A percentile compares a stretch with the other conserved stretches of the same genome.
These are phyloP conservation scores for Hydrocynus forskahlii DNA, from an alignment of 2,797 vertebrate species.

Conservation along the genomic window DNA sequence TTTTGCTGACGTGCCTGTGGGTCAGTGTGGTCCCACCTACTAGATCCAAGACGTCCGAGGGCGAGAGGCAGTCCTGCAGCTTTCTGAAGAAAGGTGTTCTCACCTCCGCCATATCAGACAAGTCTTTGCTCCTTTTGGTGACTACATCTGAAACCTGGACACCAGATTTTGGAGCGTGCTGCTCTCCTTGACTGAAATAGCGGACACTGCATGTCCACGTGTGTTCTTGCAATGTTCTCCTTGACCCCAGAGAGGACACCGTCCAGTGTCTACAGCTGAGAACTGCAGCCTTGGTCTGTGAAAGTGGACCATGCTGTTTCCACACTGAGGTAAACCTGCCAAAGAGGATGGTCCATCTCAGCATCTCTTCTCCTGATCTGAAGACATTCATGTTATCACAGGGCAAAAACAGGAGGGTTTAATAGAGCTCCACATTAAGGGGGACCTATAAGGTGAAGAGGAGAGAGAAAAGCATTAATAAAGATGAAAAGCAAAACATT, in stretches of 20 bases:
- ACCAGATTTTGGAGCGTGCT: background rate
- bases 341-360: constrained; percentile 60
- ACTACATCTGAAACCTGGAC: background rate
- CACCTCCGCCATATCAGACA: accelerated
- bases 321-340: constrained; percentile 52
- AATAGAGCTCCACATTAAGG: background rate
- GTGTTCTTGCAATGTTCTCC: background rate
- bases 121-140: background rate
- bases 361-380: constrained; percentile 53
- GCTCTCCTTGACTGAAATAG: constrained; percentile 57
- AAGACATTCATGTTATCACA: constrained; percentile 59
- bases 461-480: background rate
- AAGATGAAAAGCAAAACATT: background rate
- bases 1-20: constrained; percentile 67
- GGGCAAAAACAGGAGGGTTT: background rate
- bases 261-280: background rate
- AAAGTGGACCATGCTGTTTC: constrained; percentile 25
- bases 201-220: constrained; percentile 29
- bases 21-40: constrained; percentile 55
- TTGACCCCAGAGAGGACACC: background rate
- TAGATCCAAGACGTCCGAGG: constrained; percentile 84
- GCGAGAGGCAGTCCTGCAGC: constrained; percentile 76
- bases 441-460: constrained; percentile 13
- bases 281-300: background rate
- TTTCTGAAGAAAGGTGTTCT: constrained; percentile 50